Conservation (phyloP, 2,113 vertebrate species). For the Thymallus thymallus region DNA sequence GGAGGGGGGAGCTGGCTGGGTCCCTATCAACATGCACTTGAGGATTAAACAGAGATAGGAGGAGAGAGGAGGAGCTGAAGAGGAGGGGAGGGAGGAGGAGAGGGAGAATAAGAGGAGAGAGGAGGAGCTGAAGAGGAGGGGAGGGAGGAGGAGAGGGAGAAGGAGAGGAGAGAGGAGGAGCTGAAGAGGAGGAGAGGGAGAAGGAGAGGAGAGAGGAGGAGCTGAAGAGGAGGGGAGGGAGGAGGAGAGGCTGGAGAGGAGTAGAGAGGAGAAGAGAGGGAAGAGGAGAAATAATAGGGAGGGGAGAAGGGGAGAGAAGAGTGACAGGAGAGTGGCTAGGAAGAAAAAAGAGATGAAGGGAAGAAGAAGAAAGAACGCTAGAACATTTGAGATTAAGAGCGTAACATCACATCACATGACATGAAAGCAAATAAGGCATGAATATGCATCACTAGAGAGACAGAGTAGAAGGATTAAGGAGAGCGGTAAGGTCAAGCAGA, state of each 20-base stretch:
- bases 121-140: no score
- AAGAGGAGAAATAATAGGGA: not conserved
- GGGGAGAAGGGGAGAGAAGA: not conserved
- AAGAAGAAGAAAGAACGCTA: no score
- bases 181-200: not conserved
- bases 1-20: not conserved
- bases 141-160: not conserved
- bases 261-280: not conserved
- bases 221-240: no score
- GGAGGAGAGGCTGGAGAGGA: not conserved
- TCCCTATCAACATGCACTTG: not conserved
- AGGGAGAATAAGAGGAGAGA: not conserved
- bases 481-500: no score
- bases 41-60: not conserved
- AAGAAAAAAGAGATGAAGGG: not conserved
- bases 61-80: not conserved
- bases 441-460: no score
- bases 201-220: not conserved
- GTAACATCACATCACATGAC: no score
- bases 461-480: no score
- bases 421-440: no score
- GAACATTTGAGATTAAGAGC: no score
- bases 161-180: not conserved
- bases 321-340: not conserved
- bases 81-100: not conserved